These are phyloP conservation scores for Melikaiella ostensackeni DNA, from an alignment of 2,888 invertebrate species.

Conservation along the genomic window DNA sequence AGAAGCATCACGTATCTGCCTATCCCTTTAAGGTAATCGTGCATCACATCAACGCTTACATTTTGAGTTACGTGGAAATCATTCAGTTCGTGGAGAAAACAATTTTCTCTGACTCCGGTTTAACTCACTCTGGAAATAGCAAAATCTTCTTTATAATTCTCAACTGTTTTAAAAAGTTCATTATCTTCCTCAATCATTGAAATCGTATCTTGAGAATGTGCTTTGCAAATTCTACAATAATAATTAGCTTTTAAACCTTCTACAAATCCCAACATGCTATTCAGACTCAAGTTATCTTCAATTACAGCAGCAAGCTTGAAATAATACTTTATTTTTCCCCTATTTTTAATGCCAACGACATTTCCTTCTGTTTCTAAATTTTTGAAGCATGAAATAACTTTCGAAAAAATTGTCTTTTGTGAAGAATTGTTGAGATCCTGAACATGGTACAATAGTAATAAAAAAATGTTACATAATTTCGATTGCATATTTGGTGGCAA, in stretches of 20 bases:
- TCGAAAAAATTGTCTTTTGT: slow-evolving; percentile 38
- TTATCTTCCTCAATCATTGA: not conserved
- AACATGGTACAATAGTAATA: slow-evolving; percentile 48
- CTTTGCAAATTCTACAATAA: slow-evolving; percentile 47
- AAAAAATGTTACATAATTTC: slow-evolving; percentile 50
- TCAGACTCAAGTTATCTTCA: slow-evolving; percentile 50
- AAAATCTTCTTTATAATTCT: not conserved
- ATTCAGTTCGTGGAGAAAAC: not conserved
- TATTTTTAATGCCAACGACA: slow-evolving; percentile 27
- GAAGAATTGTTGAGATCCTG: slow-evolving; percentile 42
- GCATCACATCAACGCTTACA: too few species aligned
- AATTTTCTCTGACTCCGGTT: not conserved
- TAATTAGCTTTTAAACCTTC: slow-evolving; percentile 45
- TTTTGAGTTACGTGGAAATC: not conserved
- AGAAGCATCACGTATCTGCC: too few species aligned
- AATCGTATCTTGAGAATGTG: not conserved
- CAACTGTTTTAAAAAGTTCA: not conserved
- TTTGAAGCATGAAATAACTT: slow-evolving; percentile 45
- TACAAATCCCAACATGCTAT: slow-evolving; percentile 46
- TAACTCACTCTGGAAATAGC: not conserved
- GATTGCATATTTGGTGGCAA: slow-evolving; percentile 45
- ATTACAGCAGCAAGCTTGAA: slow-evolving; percentile 48
- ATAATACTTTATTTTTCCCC: slow-evolving; percentile 39
- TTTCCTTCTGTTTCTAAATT: too few species aligned
- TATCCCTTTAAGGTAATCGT: too few species aligned